Base-by-base conservation (phyloP, 92 coral and sea anemone genomes). In the Phymanthus crucifer region DNA sequence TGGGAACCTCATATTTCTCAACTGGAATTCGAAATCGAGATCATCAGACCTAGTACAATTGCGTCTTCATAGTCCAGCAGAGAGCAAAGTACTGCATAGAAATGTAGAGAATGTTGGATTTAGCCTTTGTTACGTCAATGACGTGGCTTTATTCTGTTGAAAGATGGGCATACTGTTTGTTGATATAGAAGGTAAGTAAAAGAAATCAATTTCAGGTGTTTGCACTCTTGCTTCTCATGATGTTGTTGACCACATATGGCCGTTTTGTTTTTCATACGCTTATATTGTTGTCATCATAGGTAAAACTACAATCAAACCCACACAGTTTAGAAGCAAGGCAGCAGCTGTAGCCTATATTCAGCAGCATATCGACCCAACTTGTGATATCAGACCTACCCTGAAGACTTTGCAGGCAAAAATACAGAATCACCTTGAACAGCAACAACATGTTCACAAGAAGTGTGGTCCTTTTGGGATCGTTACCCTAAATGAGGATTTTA, bases 301-400 rank as follows among this genome's bases (percentile, higher is more conserved):
- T 48, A 71, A 46, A 72, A 80, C 85, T 37, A 72, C 23, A 23
- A 66, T 83, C 56, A 83, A 40, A 48, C 67, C 87, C 47, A 83
- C 87, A 24, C 83, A 83, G 67, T 83, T 83, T 69, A 83, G 76
- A 83, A 83, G 73, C 73, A 83, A 83, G 75, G 86, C 86, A 74
- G 74, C 71, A 52, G 86, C 86, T 56, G 33, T 75, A 83, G 86
- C 86, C 73, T 83, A 57, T 68, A 40, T 76, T 65, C 35, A 83
- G 82, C 82, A 75, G 64, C 76, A 76, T 48, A 70, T 79, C 69
- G 40, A 48, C 80, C 73, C 87, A 76, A 46, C 66, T 26, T 67
- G 73, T 65, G 23, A 52, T 18, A 83, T 76, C 81, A 72, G 61
- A 71, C 74, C 45, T 43, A 76, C 89, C 61, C 61, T 80, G 81